Conservation (phyloP, 2,888 invertebrate species). For the Elysia crispata region DNA sequence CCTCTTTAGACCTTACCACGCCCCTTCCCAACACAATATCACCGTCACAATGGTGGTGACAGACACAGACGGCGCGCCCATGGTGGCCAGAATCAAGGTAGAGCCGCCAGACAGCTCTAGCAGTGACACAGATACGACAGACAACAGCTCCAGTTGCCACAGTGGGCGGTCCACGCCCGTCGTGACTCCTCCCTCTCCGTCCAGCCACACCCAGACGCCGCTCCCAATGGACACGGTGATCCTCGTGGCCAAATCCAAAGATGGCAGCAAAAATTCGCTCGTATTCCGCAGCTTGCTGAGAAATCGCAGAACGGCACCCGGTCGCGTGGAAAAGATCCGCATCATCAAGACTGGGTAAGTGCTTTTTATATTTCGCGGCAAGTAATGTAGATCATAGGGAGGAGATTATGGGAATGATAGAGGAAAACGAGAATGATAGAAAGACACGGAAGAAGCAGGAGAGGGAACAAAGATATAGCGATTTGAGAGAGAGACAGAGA, state of each 20-base stretch:
- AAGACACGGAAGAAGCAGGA: background rate
- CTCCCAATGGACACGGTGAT: constrained; percentile 45
- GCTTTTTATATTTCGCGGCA: background rate
- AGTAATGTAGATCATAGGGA: too few relatives aligned
- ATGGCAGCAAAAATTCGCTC: constrained; percentile 43
- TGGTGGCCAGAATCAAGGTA: constrained; percentile 43
- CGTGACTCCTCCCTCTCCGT: background rate
- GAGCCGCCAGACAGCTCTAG: constrained; percentile 44
- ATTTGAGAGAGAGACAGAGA: constrained; percentile 6
- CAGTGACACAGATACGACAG: constrained; percentile 43
- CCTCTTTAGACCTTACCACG: background rate
- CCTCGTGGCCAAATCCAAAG: constrained; percentile 39
- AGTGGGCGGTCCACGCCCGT: constrained; percentile 33
- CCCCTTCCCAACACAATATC: background rate
- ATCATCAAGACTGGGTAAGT: constrained; percentile 57
- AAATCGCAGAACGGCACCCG: constrained; percentile 39
- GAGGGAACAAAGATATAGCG: background rate
- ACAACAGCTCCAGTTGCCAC: constrained; percentile 34
- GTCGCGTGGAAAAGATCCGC: constrained; percentile 60
- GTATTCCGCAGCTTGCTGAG: constrained; percentile 47
- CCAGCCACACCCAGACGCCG: constrained; percentile 1
- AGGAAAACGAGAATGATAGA: background rate
- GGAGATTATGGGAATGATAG: background rate
- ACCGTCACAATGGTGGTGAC: background rate
- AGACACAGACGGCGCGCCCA: background rate